These are phyloP conservation scores for Hydrolagus colliei DNA, from an alignment of 2,797 vertebrate genomes.

Conservation along the genomic window DNA sequence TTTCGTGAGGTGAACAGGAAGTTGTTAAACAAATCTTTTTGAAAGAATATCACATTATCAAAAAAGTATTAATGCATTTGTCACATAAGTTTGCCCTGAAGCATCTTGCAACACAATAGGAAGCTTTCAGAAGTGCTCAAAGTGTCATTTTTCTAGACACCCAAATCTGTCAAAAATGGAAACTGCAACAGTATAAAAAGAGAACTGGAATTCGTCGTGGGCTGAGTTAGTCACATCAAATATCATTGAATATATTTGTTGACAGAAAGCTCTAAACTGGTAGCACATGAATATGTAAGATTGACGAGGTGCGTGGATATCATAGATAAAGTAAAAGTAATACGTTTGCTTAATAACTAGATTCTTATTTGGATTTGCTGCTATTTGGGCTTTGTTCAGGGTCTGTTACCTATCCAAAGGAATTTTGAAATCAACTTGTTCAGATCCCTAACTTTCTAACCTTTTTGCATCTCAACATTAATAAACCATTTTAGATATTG, in stretches of 20 bases:
- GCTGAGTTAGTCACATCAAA: slow-evolving; percentile 13
- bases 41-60: slow-evolving; percentile 20
- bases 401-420: slow-evolving; percentile 9
- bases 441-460: background rate
- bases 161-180: slow-evolving; percentile 25
- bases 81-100: slow-evolving; percentile 29
- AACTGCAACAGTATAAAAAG: slow-evolving; percentile 29
- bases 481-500: background rate
- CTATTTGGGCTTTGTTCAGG: background rate
- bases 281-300: too few relatives aligned
- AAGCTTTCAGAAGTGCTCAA: slow-evolving; percentile 27
- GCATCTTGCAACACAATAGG: slow-evolving; percentile 24
- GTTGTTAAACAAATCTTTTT: slow-evolving; percentile 32
- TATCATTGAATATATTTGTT: background rate
- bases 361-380: slow-evolving; percentile 7
- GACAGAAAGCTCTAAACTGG: background rate
- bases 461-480: background rate
- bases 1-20: slow-evolving; percentile 22
- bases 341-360: background rate
- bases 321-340: background rate
- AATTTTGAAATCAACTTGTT: slow-evolving; percentile 5
- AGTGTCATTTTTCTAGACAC: slow-evolving; percentile 20
- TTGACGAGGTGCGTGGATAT: background rate
- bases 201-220: slow-evolving; percentile 17
- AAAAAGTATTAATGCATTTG: slow-evolving; percentile 29